These are phyloP conservation scores for Aporophyla lueneburgensis DNA, from an alignment of 2,888 invertebrate species.

Conservation along the genomic window DNA sequence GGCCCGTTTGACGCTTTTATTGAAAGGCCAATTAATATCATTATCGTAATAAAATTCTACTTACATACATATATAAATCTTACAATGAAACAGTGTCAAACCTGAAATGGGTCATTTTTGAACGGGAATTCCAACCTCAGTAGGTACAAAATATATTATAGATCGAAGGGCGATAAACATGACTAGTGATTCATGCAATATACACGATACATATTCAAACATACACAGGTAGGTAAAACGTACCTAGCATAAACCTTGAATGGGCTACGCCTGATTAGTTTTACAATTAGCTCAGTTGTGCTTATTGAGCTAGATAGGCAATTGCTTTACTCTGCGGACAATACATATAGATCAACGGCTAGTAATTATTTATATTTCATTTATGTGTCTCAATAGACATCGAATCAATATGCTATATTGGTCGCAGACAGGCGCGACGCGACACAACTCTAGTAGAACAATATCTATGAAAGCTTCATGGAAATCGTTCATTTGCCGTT, in stretches of 20 bases:
- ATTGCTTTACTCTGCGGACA: not conserved
- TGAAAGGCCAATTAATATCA: no score
- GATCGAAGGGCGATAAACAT: constrained; percentile 1
- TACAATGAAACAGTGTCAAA: not conserved
- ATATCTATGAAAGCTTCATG: no score
- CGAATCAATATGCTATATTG: not conserved
- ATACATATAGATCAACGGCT: no score
- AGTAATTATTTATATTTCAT: no score
- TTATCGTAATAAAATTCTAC: no score
- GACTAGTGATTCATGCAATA: constrained; percentile 38
- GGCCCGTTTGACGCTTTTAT: no score
- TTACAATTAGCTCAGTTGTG: constrained; percentile 27
- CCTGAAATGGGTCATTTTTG: not conserved
- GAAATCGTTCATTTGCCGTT: no score
- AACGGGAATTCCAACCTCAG: not conserved
- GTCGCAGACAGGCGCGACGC: no score
- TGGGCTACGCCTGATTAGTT: constrained; percentile 35
- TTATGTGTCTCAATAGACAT: not conserved
- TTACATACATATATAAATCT: no score
- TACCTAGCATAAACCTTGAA: constrained; percentile 29
- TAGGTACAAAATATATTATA: not conserved
- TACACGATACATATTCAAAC: constrained; percentile 23
- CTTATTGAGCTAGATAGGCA: not conserved
- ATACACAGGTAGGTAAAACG: not conserved
- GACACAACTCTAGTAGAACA: no score